Conservation (phyloP, 2,797 vertebrate species). For the Parambassis ranga region DNA sequence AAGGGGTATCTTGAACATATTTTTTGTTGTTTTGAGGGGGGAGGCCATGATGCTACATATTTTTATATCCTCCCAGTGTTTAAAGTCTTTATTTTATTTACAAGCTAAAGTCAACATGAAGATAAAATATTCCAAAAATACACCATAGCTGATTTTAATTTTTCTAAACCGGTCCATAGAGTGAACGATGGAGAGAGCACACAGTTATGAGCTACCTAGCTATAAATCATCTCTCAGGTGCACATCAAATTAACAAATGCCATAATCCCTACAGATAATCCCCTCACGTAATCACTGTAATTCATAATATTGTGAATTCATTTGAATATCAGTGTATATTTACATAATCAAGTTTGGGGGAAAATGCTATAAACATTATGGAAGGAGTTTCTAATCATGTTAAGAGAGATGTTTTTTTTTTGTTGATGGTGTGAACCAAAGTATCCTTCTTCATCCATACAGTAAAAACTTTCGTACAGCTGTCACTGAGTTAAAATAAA, state of each 20-base stretch:
- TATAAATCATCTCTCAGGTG: constrained; percentile 34
- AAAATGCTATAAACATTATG: constrained; percentile 25
- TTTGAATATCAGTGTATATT: constrained; percentile 68
- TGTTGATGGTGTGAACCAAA: constrained; percentile 31
- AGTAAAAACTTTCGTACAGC: constrained; percentile 7
- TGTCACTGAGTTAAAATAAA: too few species aligned
- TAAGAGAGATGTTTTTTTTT: constrained; percentile 9
- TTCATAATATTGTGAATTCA: constrained; percentile 54
- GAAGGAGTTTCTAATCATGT: constrained; percentile 41
- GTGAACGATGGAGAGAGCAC: constrained; percentile 44
- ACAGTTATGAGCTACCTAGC: constrained; percentile 34
- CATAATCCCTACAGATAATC: constrained; percentile 55
- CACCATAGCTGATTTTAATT: constrained; percentile 46
- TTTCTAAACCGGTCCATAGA: constrained; percentile 53
- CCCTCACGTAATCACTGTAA: constrained; percentile 44
- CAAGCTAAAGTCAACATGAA: constrained; percentile 45
- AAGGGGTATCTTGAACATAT: constrained; percentile 26
- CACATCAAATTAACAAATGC: constrained; percentile 63
- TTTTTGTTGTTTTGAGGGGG: too few species aligned
- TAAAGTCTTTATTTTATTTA: constrained; percentile 59
- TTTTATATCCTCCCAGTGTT: background rate
- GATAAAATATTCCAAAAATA: constrained; percentile 42
- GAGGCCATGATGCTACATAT: constrained; percentile 42
- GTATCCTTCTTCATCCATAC: constrained; percentile 1
- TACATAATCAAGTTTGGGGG: constrained; percentile 57